phyloP scores from a whole-genome alignment of 2,888 invertebrate species.

The Sialis lutaria region DNA sequence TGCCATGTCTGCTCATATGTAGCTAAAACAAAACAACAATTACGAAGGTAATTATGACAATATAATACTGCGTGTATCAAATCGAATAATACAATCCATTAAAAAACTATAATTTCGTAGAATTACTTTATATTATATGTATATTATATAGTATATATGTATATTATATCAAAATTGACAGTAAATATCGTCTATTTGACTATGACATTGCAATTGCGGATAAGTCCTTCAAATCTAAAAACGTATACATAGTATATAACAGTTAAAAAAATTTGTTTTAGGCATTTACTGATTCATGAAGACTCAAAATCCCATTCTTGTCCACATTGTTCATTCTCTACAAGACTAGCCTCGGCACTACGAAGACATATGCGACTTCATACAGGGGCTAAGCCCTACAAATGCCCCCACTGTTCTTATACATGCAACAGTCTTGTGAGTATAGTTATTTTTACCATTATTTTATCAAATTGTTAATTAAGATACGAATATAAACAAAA shows the following conservation, averaged over 20 bases:
- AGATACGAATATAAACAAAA: neutral
- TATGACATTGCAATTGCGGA: no score
- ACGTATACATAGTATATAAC: no score
- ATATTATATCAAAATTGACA: no score
- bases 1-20: conserved; percentile 33
- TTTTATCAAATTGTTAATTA: neutral
- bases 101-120: no score
- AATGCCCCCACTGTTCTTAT: conserved; percentile 67
- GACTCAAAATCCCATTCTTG: conserved; percentile 39
- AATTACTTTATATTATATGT: no score
- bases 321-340: conserved; percentile 48
- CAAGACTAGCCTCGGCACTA: conserved; percentile 48
- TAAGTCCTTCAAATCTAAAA: no score
- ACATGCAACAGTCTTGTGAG: conserved; percentile 62
- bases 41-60: conserved; percentile 28
- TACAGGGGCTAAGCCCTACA: conserved; percentile 66
- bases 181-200: no score
- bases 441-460: conserved; percentile 3
- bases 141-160: no score
- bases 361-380: conserved; percentile 66
- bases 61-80: neutral
- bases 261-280: conserved; percentile 25
- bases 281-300: conserved; percentile 43
- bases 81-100: neutral
- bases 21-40: conserved; percentile 31